Base-by-base conservation (phyloP, 2,797 vertebrate species). In the Galago senegalensis region DNA sequence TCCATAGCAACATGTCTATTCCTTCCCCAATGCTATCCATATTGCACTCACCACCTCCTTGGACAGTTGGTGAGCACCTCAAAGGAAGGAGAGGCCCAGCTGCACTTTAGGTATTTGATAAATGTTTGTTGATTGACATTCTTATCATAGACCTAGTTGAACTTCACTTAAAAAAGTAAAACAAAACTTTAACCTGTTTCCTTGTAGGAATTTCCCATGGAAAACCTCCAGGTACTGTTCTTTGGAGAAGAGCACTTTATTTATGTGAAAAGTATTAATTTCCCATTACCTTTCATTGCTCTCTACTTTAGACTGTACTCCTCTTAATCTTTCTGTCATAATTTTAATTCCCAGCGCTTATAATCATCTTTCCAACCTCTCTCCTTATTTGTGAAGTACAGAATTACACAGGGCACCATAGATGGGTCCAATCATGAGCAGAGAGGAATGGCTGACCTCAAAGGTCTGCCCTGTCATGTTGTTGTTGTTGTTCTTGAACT, bases 281-380 rank as follows among this genome's bases (percentile, higher is more conserved):
- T 86, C 37, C 56, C 75, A 76, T 46, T 40, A 14, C 53, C 40
- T n/a, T 9, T n/a, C 46, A 21, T 61, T 18, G 3, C 17, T 91
- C 31, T 90, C 65, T 76, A 27, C 7, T 12, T 88, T 63, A 94
- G 18, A 49, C 69, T 23, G 40, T 58, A 43, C n/a, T 94, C 61
- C 17, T 76, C 77, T 85, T 76, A 80, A 69, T 93, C 58, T 90
- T 92, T 60, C 46, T 79, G 29, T 88, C 58, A 69, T 76, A 34
- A 82, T 58, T 95, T 91, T 53, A 37, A 70, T 80, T 73, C 83
- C 65, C 49, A 53, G 72, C 20, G 21, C n/a, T 20, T 93, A 4
- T 60, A 46, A 43, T 95, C 34, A 87, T 46, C 49, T 91, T 85
- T 75, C 69, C 43, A 79, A 34, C 56, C 34, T 76, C 18, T 29